These are phyloP conservation scores for Tragopan temminckii DNA, from an alignment of 2,797 vertebrate species.

Conservation along the genomic window DNA sequence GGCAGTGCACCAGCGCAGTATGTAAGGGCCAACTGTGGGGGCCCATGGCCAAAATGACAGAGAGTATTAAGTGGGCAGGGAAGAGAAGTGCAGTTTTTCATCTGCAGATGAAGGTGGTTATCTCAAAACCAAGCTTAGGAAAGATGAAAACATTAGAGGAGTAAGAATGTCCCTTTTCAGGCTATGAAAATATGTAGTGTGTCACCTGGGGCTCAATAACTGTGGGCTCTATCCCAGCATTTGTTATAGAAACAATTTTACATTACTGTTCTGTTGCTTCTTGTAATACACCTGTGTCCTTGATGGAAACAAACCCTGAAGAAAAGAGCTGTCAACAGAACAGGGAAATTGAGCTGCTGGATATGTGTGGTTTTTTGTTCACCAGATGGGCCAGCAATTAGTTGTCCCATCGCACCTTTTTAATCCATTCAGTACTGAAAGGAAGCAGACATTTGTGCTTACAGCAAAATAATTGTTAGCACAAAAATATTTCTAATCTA, in stretches of 20 bases:
- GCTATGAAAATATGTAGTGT: accelerated
- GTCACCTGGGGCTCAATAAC: not conserved
- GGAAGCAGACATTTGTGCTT: not conserved
- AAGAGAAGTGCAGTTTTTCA: not conserved
- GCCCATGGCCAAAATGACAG: not conserved
- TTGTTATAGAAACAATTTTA: not conserved
- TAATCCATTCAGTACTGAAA: not conserved
- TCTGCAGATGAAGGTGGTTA: not conserved
- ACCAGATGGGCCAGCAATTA: not conserved
- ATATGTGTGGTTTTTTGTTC: not conserved
- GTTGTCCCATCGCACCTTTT: not conserved
- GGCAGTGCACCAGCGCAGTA: not conserved
- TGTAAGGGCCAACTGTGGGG: not conserved
- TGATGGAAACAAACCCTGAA: constrained; percentile 50
- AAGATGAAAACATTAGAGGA: not conserved
- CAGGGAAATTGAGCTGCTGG: not conserved
- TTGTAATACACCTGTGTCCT: not conserved
- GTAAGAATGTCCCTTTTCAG: not conserved
- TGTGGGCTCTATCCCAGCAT: not conserved
- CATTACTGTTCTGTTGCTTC: not conserved
- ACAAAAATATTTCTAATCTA: constrained; percentile 9
- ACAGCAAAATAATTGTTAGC: not conserved
- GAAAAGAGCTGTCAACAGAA: constrained; percentile 24
- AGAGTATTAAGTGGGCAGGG: accelerated
- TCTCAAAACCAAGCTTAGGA: not conserved